Base-by-base conservation (phyloP, 2,797 vertebrate species). In the Muscicapa comitata region DNA sequence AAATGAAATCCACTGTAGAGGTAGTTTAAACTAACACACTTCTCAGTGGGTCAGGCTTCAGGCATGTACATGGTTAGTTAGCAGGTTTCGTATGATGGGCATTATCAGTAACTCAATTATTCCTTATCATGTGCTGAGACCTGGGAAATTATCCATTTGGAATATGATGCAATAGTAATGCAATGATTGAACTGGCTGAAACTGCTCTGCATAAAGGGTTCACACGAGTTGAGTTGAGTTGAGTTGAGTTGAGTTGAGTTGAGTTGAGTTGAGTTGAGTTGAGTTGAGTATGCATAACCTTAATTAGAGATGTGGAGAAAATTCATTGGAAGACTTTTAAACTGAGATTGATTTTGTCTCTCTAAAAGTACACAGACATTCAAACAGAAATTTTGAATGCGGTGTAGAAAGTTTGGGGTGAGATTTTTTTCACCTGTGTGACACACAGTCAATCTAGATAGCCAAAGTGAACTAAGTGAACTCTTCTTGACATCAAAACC, bases 1-100 rank as follows among this genome's bases (percentile, higher is more conserved):
- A 95, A 96, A 78, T 55, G 2, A 90, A 93, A 88, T 88, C 54
- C 76, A 88, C 62, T 66, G 15, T 23, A 78, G 43, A 90, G 73
- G 51, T 70, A 70, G 83, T 84, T 92, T 81, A 84, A 91, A 68
- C 87, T 77, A 80, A 88, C 62, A 86, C 17, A 70, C 13, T 90
- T 88, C 58, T 92, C 58, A 37, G n/a, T 55, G 66, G 82, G 76
- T 78, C 66, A 81, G 68, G 9, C 62, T 93, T 58, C 62, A 94
- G 43, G 29, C 40, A 66, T 33, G 73, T 12, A 48, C 17, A 45
- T 17, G 37, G 58, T 88, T 78, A 84, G 37, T 68, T 86, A 88
- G 63, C 40, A 86, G 33, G 61, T 86, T 90, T 90, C 31, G 51
- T 62, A 62, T 43, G 47, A 72, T 50, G 43, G 35, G 4, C 47